These are phyloP conservation scores for Epinephelus fuscoguttatus DNA, from an alignment of 2,113 vertebrate species.

Conservation along the genomic window DNA sequence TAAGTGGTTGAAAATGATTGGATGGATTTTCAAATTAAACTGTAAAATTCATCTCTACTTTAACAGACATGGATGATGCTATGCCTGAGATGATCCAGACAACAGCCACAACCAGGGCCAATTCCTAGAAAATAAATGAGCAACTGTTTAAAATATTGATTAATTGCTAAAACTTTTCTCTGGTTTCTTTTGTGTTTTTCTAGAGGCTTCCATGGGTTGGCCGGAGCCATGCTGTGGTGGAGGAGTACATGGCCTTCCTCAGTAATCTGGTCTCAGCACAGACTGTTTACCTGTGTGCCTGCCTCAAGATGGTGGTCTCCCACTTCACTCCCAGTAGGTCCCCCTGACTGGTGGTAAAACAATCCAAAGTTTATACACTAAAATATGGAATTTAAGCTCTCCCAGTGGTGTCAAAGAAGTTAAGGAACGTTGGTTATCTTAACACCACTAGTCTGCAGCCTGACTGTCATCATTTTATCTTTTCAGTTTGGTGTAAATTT, in stretches of 20 bases:
- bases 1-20: too few species aligned
- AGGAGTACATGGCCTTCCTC: constrained; percentile 95
- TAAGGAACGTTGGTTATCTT: neutral
- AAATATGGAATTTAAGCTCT: neutral
- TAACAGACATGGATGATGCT: too few species aligned
- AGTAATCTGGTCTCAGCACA: constrained; percentile 96
- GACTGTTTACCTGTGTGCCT: constrained; percentile 92
- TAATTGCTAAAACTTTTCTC: neutral
- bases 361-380: neutral
- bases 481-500: neutral
- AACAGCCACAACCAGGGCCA: too few species aligned
- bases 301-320: constrained; percentile 90
- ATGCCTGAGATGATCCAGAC: too few species aligned
- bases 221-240: constrained; percentile 90
- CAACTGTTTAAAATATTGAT: neutral
- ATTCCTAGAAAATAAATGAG: neutral
- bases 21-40: too few species aligned
- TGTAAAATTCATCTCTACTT: too few species aligned
- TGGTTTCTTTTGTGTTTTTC: neutral
- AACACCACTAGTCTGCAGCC: neutral
- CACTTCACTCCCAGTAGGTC: constrained; percentile 91
- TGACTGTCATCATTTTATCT: neutral
- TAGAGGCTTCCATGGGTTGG: constrained; percentile 92
- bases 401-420: neutral
- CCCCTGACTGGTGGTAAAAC: neutral